Percentiles rank a stretch among this genome's conserved stretches.
Conservation (phyloP, 2,797 vertebrate species). For the Yasuhikotakia modesta region DNA sequence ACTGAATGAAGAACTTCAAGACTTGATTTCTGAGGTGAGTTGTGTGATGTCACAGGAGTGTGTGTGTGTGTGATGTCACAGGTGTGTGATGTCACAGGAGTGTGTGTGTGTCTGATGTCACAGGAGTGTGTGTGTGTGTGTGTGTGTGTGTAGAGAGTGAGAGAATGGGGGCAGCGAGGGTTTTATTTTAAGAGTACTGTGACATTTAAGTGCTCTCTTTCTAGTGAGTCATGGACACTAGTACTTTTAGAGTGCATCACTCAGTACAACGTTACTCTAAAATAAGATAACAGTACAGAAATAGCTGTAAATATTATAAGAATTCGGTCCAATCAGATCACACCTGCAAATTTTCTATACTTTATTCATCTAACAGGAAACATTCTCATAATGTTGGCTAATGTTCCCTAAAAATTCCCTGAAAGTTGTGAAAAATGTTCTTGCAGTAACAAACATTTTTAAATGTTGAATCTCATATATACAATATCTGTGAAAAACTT, state of each 20-base stretch:
- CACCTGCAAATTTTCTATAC: neutral
- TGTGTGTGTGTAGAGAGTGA: too few relatives aligned
- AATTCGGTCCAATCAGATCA: neutral
- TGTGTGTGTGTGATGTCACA: neutral
- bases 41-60: constrained; percentile 4
- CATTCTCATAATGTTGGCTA: too few relatives aligned
- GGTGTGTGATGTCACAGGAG: too few relatives aligned
- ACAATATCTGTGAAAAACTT: too few relatives aligned
- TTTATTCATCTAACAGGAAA: neutral
- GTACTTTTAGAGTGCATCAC: neutral
- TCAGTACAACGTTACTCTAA: neutral
- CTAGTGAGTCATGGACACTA: constrained; percentile 19
- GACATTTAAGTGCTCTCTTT: constrained; percentile 49
- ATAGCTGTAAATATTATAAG: too few relatives aligned
- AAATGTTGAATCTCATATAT: too few relatives aligned
- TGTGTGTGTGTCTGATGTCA: too few relatives aligned
- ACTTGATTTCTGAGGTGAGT: neutral
- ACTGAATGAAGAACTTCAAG: neutral
- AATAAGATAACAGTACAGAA: neutral
- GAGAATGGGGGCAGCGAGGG: neutral
- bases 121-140: too few relatives aligned
- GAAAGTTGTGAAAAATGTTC: too few relatives aligned
- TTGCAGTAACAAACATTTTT: too few relatives aligned
- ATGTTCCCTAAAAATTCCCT: too few relatives aligned
- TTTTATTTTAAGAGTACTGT: constrained; percentile 56